Base-by-base conservation (phyloP, 1,140 invertebrate species). In the Helicoverpa armigera region DNA sequence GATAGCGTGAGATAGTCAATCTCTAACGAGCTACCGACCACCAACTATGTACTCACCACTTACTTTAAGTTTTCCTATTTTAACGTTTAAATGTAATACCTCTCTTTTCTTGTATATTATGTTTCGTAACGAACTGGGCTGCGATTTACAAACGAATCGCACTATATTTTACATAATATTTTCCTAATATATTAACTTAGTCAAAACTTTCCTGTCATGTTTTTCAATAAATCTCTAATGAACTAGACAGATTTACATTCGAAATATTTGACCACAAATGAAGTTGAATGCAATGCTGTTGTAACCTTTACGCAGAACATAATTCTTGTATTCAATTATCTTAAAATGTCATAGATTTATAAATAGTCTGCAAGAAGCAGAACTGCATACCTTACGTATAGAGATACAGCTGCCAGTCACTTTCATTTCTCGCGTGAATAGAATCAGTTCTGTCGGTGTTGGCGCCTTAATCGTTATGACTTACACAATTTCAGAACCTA, bases 391-490 rank as follows among this genome's bases (percentile, higher is more conserved):
- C 35, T 43, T 56, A 67, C 23, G 50, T 67, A 43, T 51, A 78
- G 43, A 70, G 82, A 69, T 70, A 81, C 80, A 82, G 80, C 81
- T 88, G 83, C 83, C 85, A 87, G 83, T 86, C 79, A 90, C 92
- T 93, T 93, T 94, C 92, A 87, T 89, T 91, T 93, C 87, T 94
- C 86, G 92, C 92, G 92, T 94, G 92, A 89, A 90, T 83, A 85
- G 82, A 87, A 86, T 88, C 85, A 80, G 85, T 91, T 88, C 77
- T 81, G 82, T 83, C 12, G n/a, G 67, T 76, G 73, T 29, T 83
- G 80, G 87, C 81, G 80, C 79, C 67, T 81, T 82, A 84, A 85
- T 85, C 35, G 63, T 83, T 83, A 85, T 86, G 80, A 87, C 87
- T 88, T 84, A 82, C 65, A 53, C 75, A 65, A 77, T 51, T 65